These are phyloP conservation scores for Glareola pratincola DNA, from an alignment of 2,113 vertebrate genomes.

Conservation along the genomic window DNA sequence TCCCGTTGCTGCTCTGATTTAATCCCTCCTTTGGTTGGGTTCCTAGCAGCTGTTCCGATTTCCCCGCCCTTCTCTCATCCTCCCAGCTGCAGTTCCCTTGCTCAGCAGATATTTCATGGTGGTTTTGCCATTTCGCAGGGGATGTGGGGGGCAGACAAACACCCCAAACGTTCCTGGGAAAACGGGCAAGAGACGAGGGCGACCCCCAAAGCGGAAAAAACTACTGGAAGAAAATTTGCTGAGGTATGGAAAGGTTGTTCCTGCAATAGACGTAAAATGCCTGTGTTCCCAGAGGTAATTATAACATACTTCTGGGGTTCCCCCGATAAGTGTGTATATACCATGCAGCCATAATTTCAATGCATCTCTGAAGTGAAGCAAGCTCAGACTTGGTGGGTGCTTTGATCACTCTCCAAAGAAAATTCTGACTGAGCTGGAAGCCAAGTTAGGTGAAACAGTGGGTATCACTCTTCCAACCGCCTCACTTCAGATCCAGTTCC, in stretches of 20 bases:
- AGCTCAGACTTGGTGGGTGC: background rate
- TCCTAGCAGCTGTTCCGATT: slow-evolving; percentile 44
- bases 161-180: slow-evolving; percentile 70
- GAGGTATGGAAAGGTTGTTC: slow-evolving; percentile 73
- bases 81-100: background rate
- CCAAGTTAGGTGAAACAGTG: background rate
- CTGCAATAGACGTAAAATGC: background rate
- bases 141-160: slow-evolving; percentile 65
- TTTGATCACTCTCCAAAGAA: slow-evolving; percentile 34
- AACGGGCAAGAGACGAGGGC: slow-evolving; percentile 87
- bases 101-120: slow-evolving; percentile 1
- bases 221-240: slow-evolving; percentile 76
- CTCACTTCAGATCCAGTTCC: background rate
- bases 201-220: slow-evolving; percentile 92
- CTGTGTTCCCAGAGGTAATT: background rate
- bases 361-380: background rate
- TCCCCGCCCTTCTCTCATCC: background rate
- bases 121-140: slow-evolving; percentile 55
- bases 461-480: background rate
- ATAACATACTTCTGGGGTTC: slow-evolving; percentile 7
- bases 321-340: background rate
- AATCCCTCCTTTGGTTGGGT: slow-evolving; percentile 23
- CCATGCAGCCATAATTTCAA: background rate
- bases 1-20: background rate
- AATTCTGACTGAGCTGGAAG: background rate